A percentile compares a stretch with the other conserved stretches of the same genome.
Conservation (phyloP, 37 sponge, comb jelly and placozoan species). For the Spongia lamella region DNA sequence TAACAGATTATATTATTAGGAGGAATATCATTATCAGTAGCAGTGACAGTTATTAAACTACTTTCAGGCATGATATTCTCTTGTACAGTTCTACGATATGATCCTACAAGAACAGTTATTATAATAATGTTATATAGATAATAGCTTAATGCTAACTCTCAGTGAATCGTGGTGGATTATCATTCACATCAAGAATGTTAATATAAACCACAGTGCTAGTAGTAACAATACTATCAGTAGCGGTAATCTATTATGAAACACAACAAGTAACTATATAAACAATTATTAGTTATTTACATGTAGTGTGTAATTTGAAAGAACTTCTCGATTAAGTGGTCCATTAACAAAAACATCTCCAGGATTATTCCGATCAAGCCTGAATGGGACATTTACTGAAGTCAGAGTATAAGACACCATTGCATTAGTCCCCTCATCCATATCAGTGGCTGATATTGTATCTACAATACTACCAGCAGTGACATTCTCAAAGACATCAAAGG, state of each 20-base stretch:
- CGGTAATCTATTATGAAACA: too few relatives aligned
- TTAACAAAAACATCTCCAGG: conserved; percentile 4
- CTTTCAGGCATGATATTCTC: conserved; percentile 6
- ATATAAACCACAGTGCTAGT: background rate
- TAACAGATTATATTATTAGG: too few relatives aligned
- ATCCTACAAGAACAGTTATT: too few relatives aligned
- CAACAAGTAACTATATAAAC: too few relatives aligned
- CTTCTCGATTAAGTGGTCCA: background rate
- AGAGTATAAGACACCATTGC: background rate
- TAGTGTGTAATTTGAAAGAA: background rate
- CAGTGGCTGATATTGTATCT: background rate
- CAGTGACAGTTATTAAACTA: background rate
- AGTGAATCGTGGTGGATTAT: conserved; percentile 30
- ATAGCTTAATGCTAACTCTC: background rate
- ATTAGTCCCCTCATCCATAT: background rate
- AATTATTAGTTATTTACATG: background rate
- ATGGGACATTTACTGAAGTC: background rate
- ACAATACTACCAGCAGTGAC: background rate
- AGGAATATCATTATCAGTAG: conserved; percentile 2
- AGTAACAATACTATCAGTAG: too few relatives aligned
- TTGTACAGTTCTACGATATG: too few relatives aligned
- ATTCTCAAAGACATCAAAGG: background rate
- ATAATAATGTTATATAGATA: background rate
- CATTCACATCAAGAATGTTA: conserved; percentile 27
- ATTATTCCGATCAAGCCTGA: background rate